A percentile compares a stretch with the other conserved stretches of the same genome.
Evolutionary conservation across 2,888 invertebrate species (phyloP).

Genomic region (Hipparchia semele): DNA sequence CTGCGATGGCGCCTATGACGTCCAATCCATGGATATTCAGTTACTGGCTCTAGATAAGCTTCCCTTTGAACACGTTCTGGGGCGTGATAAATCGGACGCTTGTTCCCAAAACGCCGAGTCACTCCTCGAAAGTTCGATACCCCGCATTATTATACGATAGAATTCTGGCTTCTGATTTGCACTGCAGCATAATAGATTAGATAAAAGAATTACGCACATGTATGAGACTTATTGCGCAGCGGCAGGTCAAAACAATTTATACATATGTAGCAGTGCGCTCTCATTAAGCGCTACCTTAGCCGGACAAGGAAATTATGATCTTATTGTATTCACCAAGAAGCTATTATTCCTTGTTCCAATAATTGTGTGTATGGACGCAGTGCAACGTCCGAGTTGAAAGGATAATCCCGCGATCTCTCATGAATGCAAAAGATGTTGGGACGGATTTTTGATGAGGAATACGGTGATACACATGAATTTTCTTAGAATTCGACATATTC

Average conservation of each 20-base stretch:
- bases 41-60: slow-evolving; percentile 26
- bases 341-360: slow-evolving; percentile 1
- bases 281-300: slow-evolving; percentile 29
- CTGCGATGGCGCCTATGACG: slow-evolving; percentile 76
- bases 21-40: slow-evolving; percentile 21
- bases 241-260: slow-evolving; percentile 45
- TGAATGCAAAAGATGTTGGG: slow-evolving; percentile 21
- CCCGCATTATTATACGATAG: slow-evolving; percentile 15
- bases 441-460: not conserved
- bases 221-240: slow-evolving; percentile 46
- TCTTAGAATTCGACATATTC: slow-evolving; percentile 18
- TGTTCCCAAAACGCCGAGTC: slow-evolving; percentile 21
- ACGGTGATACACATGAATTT: not conserved
- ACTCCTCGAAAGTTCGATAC: slow-evolving; percentile 17
- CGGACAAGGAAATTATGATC: slow-evolving; percentile 29
- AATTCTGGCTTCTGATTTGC: slow-evolving; percentile 29
- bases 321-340: slow-evolving; percentile 30
- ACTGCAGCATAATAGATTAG: slow-evolving; percentile 42
- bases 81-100: slow-evolving; percentile 21
- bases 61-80: slow-evolving; percentile 21
- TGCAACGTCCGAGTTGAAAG: slow-evolving; percentile 2
- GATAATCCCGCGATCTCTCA: slow-evolving; percentile 14
- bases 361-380: not conserved
- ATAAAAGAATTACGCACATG: slow-evolving; percentile 45
- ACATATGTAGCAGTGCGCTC: slow-evolving; percentile 36